These are phyloP conservation scores for Macrotrachela quadricornifera DNA, from an alignment of 1,140 invertebrate species.

Conservation along the genomic window DNA sequence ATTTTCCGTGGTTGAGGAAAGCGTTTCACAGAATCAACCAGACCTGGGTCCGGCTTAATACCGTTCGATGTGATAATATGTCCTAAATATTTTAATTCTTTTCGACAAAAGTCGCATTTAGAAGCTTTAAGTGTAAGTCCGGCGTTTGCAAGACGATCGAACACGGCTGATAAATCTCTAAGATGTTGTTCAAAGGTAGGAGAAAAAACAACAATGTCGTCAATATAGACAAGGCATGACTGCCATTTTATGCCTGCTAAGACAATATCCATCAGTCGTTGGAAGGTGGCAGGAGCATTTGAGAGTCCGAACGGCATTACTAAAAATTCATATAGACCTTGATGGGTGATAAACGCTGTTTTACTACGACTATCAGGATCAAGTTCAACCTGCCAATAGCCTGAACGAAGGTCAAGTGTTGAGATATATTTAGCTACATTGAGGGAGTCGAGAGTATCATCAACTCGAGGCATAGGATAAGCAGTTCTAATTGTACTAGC, in stretches of 20 bases:
- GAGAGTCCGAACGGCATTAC: constrained; percentile 28
- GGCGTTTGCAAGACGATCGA: not conserved
- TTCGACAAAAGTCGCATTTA: not conserved
- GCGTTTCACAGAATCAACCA: constrained; percentile 21
- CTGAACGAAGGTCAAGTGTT: not conserved
- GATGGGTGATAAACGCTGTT: not conserved
- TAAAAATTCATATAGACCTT: constrained; percentile 12
- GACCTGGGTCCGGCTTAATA: constrained; percentile 16
- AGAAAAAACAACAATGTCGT: not conserved
- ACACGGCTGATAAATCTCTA: not conserved
- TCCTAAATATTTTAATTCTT: constrained; percentile 10
- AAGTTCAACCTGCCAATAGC: not conserved
- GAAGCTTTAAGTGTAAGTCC: not conserved
- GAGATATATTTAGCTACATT: too few relatives aligned
- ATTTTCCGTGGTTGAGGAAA: constrained; percentile 13
- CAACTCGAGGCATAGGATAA: too few relatives aligned
- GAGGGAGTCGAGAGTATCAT: too few relatives aligned
- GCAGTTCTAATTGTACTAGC: too few relatives aligned
- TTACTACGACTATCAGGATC: not conserved
- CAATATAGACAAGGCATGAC: not conserved
- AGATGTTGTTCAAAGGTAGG: not conserved
- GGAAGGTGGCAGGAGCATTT: constrained; percentile 24
- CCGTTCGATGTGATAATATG: constrained; percentile 20
- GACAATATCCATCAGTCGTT: constrained; percentile 17
- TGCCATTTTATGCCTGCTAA: not conserved